Percentiles rank a stretch among this genome's conserved stretches.
phyloP scores from a whole-genome alignment of 2,888 invertebrate genomes.

The Eristalinus aeneus region DNA sequence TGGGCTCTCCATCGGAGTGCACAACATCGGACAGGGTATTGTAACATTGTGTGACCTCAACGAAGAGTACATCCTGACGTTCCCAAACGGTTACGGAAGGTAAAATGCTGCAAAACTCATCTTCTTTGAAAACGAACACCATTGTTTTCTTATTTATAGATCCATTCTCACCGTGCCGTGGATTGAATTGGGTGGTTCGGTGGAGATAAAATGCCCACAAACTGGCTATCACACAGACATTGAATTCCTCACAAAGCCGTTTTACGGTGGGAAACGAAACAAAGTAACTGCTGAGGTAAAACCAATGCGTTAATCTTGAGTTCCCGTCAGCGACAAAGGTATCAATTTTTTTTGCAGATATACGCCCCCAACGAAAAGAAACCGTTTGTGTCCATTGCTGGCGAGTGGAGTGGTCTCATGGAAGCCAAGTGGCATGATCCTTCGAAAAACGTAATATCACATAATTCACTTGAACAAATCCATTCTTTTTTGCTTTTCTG shows the following conservation, averaged over 20 bases:
- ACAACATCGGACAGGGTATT: slow-evolving; percentile 97
- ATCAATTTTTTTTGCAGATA: slow-evolving; percentile 77
- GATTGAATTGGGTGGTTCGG: slow-evolving; percentile 98
- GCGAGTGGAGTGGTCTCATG: slow-evolving; percentile 99
- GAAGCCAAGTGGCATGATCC: slow-evolving; percentile 93
- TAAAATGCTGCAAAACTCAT: slow-evolving; percentile 75
- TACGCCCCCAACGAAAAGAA: slow-evolving; percentile 91
- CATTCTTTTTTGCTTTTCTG: slow-evolving; percentile 38
- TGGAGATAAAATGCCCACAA: slow-evolving; percentile 94
- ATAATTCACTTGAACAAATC: slow-evolving; percentile 20
- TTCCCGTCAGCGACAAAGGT: neutral
- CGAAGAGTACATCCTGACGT: slow-evolving; percentile 97
- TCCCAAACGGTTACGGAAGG: slow-evolving; percentile 99
- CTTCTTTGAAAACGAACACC: slow-evolving; percentile 41
- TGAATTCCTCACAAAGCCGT: slow-evolving; percentile 98
- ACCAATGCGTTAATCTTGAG: neutral
- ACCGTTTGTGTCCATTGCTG: slow-evolving; percentile 92
- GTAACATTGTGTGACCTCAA: slow-evolving; percentile 94
- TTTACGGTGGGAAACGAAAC: slow-evolving; percentile 98
- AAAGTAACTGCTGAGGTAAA: slow-evolving; percentile 90
- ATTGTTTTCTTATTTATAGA: slow-evolving; percentile 81
- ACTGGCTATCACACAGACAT: slow-evolving; percentile 96
- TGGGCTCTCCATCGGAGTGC: slow-evolving; percentile 97
- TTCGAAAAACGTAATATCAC: slow-evolving; percentile 79
- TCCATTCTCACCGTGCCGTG: slow-evolving; percentile 99